These are phyloP conservation scores for Caenorhabditis tropicalis DNA, from an alignment of 1,140 invertebrate genomes.

Conservation along the genomic window DNA sequence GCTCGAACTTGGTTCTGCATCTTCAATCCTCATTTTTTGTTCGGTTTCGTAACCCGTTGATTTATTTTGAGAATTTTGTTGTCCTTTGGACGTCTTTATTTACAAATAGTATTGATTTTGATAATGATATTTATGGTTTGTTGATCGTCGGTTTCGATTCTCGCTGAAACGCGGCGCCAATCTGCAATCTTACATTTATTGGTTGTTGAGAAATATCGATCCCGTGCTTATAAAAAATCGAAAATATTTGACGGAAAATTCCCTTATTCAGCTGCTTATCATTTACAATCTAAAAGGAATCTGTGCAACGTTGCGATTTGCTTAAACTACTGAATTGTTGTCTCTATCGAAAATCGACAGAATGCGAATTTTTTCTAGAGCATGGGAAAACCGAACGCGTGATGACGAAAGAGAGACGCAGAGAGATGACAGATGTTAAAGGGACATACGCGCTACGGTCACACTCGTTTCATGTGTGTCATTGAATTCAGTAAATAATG, in stretches of 20 bases:
- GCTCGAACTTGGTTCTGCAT: slow-evolving; percentile 4
- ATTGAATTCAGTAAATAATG: background rate
- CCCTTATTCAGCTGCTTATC: no score
- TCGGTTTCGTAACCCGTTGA: background rate
- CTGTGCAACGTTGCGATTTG: no score
- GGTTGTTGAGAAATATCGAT: background rate
- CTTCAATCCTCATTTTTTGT: slow-evolving; percentile 24
- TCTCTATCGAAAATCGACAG: background rate
- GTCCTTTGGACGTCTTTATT: slow-evolving; percentile 11
- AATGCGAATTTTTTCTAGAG: background rate
- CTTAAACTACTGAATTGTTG: no score
- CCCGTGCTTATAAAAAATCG: no score
- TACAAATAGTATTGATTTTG: background rate
- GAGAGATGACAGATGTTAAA: background rate
- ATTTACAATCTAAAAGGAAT: no score
- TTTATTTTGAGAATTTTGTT: background rate
- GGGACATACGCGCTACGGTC: background rate
- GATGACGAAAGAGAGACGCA: slow-evolving; percentile 21
- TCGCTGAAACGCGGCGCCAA: slow-evolving; percentile 38
- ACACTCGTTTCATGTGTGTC: slow-evolving; percentile 9
- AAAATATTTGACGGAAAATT: no score
- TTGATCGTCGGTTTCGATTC: slow-evolving; percentile 39
- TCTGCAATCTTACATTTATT: background rate
- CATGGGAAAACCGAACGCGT: slow-evolving; percentile 8
- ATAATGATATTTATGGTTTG: background rate